Conservation (phyloP, 2,888 invertebrate genomes). For the Lucinisca nassula region DNA sequence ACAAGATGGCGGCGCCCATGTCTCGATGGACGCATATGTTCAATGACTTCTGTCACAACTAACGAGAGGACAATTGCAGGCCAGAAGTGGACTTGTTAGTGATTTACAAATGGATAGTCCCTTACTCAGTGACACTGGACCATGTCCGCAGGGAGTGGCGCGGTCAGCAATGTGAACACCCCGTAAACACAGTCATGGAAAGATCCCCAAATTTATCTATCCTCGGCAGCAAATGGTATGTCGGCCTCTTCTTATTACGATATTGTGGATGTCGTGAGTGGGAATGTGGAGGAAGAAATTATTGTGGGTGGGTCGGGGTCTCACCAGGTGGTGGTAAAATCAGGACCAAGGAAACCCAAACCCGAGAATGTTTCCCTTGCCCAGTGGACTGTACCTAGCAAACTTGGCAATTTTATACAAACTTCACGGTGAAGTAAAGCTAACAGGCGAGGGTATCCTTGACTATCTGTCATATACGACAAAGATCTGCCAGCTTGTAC, state of each 20-base stretch:
- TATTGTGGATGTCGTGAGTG: neutral
- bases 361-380: conserved; percentile 18
- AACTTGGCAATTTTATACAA: conserved; percentile 43
- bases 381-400: conserved; percentile 46
- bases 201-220: neutral
- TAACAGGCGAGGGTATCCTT: neutral
- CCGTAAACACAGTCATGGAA: neutral
- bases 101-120: neutral
- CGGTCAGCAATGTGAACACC: neutral
- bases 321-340: conserved; percentile 30
- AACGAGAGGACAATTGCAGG: neutral
- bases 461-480: conserved; percentile 45
- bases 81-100: neutral
- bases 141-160: neutral
- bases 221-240: neutral
- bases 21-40: neutral
- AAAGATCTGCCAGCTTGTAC: conserved; percentile 19
- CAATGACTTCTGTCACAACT: neutral
- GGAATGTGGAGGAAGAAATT: neutral
- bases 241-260: neutral
- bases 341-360: conserved; percentile 36
- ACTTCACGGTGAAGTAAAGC: neutral
- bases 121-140: neutral
- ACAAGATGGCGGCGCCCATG: neutral
- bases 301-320: neutral